A percentile compares a stretch with the other conserved stretches of the same genome.
Conservation (phyloP, 2,888 invertebrate genomes). For the Dastarcus helophoroides region DNA sequence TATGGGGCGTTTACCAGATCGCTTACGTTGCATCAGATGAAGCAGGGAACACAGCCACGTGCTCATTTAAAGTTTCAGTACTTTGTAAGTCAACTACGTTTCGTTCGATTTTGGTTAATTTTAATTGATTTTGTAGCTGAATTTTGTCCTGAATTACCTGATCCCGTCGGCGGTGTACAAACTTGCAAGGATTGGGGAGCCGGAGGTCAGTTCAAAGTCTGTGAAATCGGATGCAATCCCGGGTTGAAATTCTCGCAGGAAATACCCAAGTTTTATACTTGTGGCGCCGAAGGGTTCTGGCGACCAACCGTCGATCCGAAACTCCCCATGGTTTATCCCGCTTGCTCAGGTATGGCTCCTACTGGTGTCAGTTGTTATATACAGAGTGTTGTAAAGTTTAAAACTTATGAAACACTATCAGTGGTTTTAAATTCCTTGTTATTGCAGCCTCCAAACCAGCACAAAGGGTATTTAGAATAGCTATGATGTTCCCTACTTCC, state of each 20-base stretch:
- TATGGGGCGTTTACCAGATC: slow-evolving; percentile 87
- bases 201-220: slow-evolving; percentile 90
- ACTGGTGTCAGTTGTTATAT: too few species aligned
- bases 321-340: slow-evolving; percentile 76
- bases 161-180: slow-evolving; percentile 86
- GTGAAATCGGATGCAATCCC: slow-evolving; percentile 77
- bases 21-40: slow-evolving; percentile 90
- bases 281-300: slow-evolving; percentile 98
- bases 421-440: slow-evolving; percentile 8
- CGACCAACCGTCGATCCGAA: slow-evolving; percentile 73
- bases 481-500: slow-evolving; percentile 92
- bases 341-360: slow-evolving; percentile 66
- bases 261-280: slow-evolving; percentile 94
- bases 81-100: slow-evolving; percentile 46
- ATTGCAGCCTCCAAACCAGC: slow-evolving; percentile 70
- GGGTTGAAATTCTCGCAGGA: slow-evolving; percentile 85
- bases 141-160: slow-evolving; percentile 79
- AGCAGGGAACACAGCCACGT: slow-evolving; percentile 83
- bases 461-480: slow-evolving; percentile 88
- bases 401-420: too few species aligned
- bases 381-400: too few species aligned
- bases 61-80: slow-evolving; percentile 84
- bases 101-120: too few species aligned
- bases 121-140: slow-evolving; percentile 57
- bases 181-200: slow-evolving; percentile 94